Base-by-base conservation (phyloP, 2,888 invertebrate species). In the Drosophila glabriapex region DNA sequence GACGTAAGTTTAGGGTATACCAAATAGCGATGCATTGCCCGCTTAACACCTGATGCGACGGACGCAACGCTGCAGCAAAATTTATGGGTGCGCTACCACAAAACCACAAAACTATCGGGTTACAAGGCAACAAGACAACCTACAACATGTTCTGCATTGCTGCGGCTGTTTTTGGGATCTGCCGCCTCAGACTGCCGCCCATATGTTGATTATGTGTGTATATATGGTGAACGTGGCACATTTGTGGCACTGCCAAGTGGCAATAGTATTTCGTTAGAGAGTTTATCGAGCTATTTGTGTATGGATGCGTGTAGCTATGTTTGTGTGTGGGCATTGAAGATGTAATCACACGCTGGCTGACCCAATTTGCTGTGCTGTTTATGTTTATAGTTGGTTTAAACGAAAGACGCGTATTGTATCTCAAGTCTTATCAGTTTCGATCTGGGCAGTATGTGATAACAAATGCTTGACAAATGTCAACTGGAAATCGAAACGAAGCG, bases 61-160 rank as follows among this genome's bases (percentile, higher is more conserved):
- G 60, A 33, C 63, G 79, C 76, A 72, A 61, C 59, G 59, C 63
- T 71, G 86, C 35, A 73, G 55, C 56, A 39, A 66, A 91, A 88
- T 88, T 88, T 91, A 88, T 88, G 91, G 91, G 88, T 88, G 89
- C 90, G 87, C 91, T 88, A 91, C 91, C 86, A 88, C 90, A 91
- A 91, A 91, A 85, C 84, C 89, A 90, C 91, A 89, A 87, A 86
- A 87, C 91, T 91, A 87, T 91, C 90, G 73, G 69, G 88, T 90
- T 90, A 91, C 88, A 91, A 78, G 90, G 85, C 83, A 90, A 87
- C 85, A 84, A 86, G 90, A 91, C 91, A 86, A 77, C 82, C 85
- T 87, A 86, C 86, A 86, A 91, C 90, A 86, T 86, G 90, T 89
- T 87, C 76, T 81, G 66, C 63, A 68, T 58, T 46, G 62, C 46